Evolutionary conservation across 2,113 vertebrate species (phyloP), one percentile per base, ranked within the genome.

Genomic region (Amia ocellicauda): DNA sequence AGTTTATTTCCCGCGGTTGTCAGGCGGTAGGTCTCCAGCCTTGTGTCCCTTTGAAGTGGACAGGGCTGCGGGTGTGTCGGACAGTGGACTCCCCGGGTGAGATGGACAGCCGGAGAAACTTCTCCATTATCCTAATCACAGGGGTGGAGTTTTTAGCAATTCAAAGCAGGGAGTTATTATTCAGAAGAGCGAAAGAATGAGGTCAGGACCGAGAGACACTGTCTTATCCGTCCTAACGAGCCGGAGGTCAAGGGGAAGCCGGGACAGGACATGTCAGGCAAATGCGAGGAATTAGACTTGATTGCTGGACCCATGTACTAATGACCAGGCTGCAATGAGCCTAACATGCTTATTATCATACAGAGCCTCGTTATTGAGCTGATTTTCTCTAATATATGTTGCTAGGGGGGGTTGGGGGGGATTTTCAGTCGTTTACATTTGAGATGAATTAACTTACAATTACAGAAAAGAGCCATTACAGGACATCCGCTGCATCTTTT

Each of bases 91-190:
- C n/a, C n/a, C n/a, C n/a, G n/a, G n/a, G n/a, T n/a, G n/a, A n/a
- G n/a, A n/a, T n/a, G n/a, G n/a, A n/a, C n/a, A n/a, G n/a, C 14
- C 7, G n/a, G 45, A 47, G 10, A n/a, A 19, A 47, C 41, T 31
- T 60, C 42, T 26, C 51, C 28, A 31, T 56, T 27, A 53, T 52
- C 2, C 64, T 70, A 72, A 72, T 75, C 57, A 70, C 49, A 51
- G 67, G 61, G 70, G 64, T 72, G 70, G 70, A 69, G 69, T 55
- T 26, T 49, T 45, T 42, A 29, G 57, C 14, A 28, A 31, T 41
- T 40, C 40, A 49, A 63, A 60, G 56, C 49, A 57, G 54, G 26
- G 62, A 63, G 42, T 41, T 42, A 67, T 49, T 60, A 41, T 42
- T 53, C 31, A 26, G 52, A 56, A 43, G 26, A 24, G 16, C 45